Conservation (phyloP, 2,888 invertebrate genomes). For the Pasiphila rectangulata region DNA sequence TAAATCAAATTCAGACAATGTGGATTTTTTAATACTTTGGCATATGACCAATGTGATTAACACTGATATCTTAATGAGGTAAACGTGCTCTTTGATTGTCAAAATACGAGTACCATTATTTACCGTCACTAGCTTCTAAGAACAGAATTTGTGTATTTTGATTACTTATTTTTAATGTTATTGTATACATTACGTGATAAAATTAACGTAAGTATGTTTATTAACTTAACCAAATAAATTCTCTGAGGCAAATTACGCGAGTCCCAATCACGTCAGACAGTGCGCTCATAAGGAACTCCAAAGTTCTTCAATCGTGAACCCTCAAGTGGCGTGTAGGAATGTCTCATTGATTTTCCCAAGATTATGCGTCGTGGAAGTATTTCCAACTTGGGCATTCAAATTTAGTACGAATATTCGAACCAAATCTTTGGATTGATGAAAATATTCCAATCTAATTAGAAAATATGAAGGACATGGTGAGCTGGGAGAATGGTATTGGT, state of each 20-base stretch:
- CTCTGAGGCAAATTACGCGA: conserved; percentile 17
- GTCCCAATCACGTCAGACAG: conserved; percentile 45
- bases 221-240: conserved; percentile 3
- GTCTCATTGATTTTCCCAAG: conserved; percentile 61
- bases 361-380: conserved; percentile 72
- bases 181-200: too few relatives aligned
- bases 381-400: conserved; percentile 57
- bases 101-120: neutral
- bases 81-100: neutral
- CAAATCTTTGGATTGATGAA: conserved; percentile 45
- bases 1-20: conserved; percentile 51
- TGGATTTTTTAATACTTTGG: conserved; percentile 42
- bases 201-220: too few relatives aligned
- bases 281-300: conserved; percentile 54
- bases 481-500: too few relatives aligned
- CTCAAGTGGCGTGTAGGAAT: conserved; percentile 60
- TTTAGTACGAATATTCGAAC: conserved; percentile 62
- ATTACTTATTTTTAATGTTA: too few relatives aligned
- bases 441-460: neutral
- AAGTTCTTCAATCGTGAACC: conserved; percentile 53
- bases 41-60: conserved; percentile 34
- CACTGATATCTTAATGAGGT: conserved; percentile 9
- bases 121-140: too few relatives aligned
- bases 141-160: too few relatives aligned
- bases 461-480: neutral